Base-by-base conservation (phyloP, 2,888 invertebrate genomes). In the Petrolisthes manimaculis region DNA sequence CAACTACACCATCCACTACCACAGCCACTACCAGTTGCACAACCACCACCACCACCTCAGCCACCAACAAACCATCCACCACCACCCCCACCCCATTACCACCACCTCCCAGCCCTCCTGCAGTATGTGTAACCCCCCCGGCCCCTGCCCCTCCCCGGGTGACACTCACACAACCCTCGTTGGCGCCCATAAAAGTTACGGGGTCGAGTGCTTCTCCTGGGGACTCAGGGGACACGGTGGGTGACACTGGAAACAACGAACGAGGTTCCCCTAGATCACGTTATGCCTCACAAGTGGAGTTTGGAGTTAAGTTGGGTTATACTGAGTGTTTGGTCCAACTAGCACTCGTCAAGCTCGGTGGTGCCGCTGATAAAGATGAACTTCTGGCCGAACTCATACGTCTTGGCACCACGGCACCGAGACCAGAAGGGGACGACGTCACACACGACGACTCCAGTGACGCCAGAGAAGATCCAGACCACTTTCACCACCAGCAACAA, bases 261-360 rank as follows among this genome's bases (percentile, higher is more conserved):
- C 6, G 21, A 24, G 96, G 95, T 14, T 96, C 96, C 4, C 97
- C 97, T 93, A 97, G 96, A 93, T 96, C 96, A 18, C 97, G 97
- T 92, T 97, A 97, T 93, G 94, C 94, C 92, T 94, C 95, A 83
- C 95, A 96, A 92, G 95, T 97, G 90, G 97, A 98, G 93, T 98
- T 98, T 93, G 98, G 97, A 0, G 94, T 97, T 86, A 98, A 97
- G 93, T 94, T 98, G 91, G 98, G 98, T 75, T 99, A 98, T 93
- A 96, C 97, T 0, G 98, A 98, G 93, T 95, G 95, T 78, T 95
- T 97, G 90, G 96, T 98, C 6, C 96, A 96, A 92, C 95, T 95
- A 0, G 98, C 97, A 0, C 93, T 98, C 75, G 95, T 95, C 91
- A 96, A 97, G 92, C 93, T 98, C n/a, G 98, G 98, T 0, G 95